Evolutionary conservation across 2,888 invertebrate species (phyloP), one percentile per base, ranked within the genome.

Genomic region (Pyralis farinalis): DNA sequence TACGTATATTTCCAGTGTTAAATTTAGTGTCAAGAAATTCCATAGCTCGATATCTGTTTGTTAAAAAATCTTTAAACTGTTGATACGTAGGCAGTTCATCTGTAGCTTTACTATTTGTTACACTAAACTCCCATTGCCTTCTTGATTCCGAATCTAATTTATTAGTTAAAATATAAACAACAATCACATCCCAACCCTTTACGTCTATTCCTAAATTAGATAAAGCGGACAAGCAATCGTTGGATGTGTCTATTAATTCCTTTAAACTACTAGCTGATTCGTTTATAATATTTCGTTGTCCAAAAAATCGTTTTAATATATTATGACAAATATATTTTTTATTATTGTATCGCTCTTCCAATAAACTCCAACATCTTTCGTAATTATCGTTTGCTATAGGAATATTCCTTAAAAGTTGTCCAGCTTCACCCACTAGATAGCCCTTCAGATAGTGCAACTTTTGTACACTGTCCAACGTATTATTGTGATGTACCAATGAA

Each of bases 101-200:
- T 11, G 11, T 34, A 7, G 37, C 22, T 7, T 34, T 12, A 8
- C 1, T 12, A 22, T 8, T 7, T 5, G 37, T 34, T 7, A n/a
- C 25, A 37, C 3, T 16, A 2, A 16, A 16, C n/a, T 42, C 42
- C 42, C 42, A 42, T 12, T 42, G 32, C 27, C 37, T 37, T 1
- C 41, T 25, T 4, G 36, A 30, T 20, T 41, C 36, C 9, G 32
- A 7, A 20, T 37, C 41, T 34, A 44, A 20, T 22, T 44, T 37
- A 11, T 53, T 33, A 30, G 36, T 12, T 22, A 39, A 20, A 39
- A 33, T 28, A 29, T 25, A 12, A n/a, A 42, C 33, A 6, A 42
- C 12, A 29, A 42, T 37, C 3, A 38, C 9, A 11, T 37, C 30
- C 42, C 34, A 40, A 7, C 16, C 28, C 1, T 11, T 28, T 29